Evolutionary conservation across 2,797 vertebrate genomes (phyloP).

Genomic region (Sebastes hopkinsi): DNA sequence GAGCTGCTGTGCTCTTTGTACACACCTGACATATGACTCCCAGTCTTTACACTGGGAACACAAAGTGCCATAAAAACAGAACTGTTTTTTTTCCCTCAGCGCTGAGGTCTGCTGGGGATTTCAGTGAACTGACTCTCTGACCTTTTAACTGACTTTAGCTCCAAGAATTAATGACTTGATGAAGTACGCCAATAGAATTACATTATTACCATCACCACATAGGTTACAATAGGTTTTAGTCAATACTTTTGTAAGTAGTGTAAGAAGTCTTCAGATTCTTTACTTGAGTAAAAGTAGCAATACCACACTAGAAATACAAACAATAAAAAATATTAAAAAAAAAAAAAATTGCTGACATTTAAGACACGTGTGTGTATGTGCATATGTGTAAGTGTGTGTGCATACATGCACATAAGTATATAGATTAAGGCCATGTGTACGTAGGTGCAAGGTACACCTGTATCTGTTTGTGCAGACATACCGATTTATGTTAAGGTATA

Average conservation of each 20-base stretch:
- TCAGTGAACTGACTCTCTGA: constrained; percentile 41
- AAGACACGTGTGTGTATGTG: too few species aligned
- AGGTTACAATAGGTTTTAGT: background rate
- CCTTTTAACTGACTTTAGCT: constrained; percentile 35
- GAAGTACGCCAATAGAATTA: background rate
- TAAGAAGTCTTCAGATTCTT: background rate
- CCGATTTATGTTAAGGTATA: too few species aligned
- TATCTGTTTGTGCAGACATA: too few species aligned
- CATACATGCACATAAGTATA: too few species aligned
- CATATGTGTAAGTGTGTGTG: too few species aligned
- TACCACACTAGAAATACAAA: background rate
- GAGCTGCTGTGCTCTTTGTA: constrained; percentile 55
- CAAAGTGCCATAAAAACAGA: constrained; percentile 48
- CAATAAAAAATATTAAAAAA: too few species aligned
- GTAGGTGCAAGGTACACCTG: too few species aligned
- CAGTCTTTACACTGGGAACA: constrained; percentile 52
- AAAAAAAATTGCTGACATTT: too few species aligned
- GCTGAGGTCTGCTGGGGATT: constrained; percentile 42
- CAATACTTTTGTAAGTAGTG: background rate
- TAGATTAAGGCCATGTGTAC: too few species aligned
- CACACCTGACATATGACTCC: constrained; percentile 77
- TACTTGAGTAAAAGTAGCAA: background rate
- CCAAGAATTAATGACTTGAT: constrained; percentile 1
- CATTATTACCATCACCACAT: background rate
- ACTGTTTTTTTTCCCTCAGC: constrained; percentile 23